Evolutionary conservation across 2,113 vertebrate genomes (phyloP).

Genomic region (Loxodonta africana): DNA sequence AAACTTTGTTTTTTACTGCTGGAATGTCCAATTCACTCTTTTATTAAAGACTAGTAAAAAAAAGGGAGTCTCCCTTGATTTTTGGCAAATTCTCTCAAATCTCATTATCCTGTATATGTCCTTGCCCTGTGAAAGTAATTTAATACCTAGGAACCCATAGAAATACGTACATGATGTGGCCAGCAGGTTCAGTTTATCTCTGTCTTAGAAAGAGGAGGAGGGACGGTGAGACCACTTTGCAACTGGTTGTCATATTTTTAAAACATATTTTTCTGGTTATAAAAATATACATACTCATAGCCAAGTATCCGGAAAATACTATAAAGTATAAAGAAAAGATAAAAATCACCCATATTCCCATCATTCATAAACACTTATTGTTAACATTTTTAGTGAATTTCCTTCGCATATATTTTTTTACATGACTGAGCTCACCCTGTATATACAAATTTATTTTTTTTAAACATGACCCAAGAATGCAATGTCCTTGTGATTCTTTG

Average conservation of each 20-base stretch:
- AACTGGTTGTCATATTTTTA: constrained; percentile 23
- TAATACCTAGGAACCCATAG: neutral
- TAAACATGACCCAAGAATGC: neutral
- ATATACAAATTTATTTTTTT: neutral
- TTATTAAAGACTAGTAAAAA: constrained; percentile 2
- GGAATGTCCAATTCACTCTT: neutral
- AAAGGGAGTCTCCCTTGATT: constrained; percentile 1
- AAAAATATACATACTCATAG: constrained; percentile 5
- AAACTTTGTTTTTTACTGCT: neutral
- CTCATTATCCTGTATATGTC: neutral
- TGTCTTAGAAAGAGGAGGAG: constrained; percentile 1
- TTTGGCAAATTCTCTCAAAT: neutral
- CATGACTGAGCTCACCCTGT: neutral
- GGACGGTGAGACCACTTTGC: neutral
- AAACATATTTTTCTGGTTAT: neutral
- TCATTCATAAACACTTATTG: neutral
- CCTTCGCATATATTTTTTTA: neutral
- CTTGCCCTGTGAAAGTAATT: neutral
- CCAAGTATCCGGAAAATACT: constrained; percentile 7
- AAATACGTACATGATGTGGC: neutral
- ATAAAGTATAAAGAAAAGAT: neutral
- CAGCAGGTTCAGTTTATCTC: neutral
- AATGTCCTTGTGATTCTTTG: neutral
- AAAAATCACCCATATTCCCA: neutral
- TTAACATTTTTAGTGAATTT: neutral